Percentiles rank a stretch among this genome's conserved stretches.
phyloP scores from a whole-genome alignment of 2,888 invertebrate species.

The Branchipolynoe longqiensis region DNA sequence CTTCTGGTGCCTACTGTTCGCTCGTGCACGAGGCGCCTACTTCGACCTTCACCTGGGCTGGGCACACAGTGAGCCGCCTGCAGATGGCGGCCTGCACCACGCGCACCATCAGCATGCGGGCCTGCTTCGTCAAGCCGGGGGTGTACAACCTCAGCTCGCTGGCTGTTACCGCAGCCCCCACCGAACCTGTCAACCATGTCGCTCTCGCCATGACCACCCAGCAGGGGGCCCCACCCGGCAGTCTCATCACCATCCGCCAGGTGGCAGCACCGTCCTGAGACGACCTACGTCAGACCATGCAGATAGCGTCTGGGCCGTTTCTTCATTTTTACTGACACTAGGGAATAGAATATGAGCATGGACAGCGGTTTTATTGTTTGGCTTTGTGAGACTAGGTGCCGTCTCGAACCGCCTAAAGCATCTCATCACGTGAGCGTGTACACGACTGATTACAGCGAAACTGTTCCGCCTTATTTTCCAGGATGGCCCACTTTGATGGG shows the following conservation, averaged over 20 bases:
- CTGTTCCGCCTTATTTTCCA: too few species aligned
- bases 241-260: constrained; percentile 28
- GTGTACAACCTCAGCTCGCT: constrained; percentile 79
- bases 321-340: too few species aligned
- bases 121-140: constrained; percentile 78
- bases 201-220: background rate
- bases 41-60: constrained; percentile 76
- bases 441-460: too few species aligned
- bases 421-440: too few species aligned
- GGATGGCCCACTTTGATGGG: too few species aligned
- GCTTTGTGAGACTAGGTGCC: too few species aligned
- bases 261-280: constrained; percentile 15
- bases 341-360: too few species aligned
- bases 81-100: constrained; percentile 72
- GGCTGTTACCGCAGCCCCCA: constrained; percentile 68
- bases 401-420: too few species aligned
- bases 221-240: too few species aligned
- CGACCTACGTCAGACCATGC: background rate
- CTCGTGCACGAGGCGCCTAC: constrained; percentile 18
- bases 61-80: constrained; percentile 76
- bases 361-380: too few species aligned
- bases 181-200: background rate
- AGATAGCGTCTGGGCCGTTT: background rate
- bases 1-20: constrained; percentile 5
- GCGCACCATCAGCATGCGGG: constrained; percentile 72